Percentiles rank a stretch among this genome's conserved stretches.
These are phyloP conservation scores for Erinaceus europaeus DNA, from an alignment of 2,113 vertebrate genomes.

Conservation along the genomic window DNA sequence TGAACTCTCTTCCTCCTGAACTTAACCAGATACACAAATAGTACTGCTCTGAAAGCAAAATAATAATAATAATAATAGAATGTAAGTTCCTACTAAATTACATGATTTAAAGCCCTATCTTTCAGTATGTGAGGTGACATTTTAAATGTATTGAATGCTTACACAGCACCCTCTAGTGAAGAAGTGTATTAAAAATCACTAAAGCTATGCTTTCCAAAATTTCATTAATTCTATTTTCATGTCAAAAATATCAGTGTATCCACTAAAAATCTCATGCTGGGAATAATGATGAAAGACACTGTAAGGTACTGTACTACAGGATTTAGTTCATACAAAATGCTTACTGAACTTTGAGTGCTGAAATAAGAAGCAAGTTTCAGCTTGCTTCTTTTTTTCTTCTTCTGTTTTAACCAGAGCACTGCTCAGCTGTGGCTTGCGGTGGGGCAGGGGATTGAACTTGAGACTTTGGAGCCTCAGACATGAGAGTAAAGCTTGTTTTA, in stretches of 20 bases:
- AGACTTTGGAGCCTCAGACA: too few relatives aligned
- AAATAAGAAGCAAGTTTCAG: slow-evolving; percentile 21
- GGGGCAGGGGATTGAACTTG: too few relatives aligned
- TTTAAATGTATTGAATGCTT: slow-evolving; percentile 23
- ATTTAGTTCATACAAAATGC: neutral
- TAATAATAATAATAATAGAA: too few relatives aligned
- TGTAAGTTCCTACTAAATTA: neutral
- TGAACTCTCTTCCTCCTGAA: too few relatives aligned
- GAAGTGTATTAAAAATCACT: neutral
- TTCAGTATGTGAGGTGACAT: neutral
- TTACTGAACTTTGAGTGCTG: neutral
- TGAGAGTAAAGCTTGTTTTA: slow-evolving; percentile 24
- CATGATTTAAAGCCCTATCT: slow-evolving; percentile 27
- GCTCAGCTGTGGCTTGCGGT: too few relatives aligned
- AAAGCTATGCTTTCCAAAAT: neutral
- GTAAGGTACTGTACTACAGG: neutral
- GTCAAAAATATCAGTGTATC: neutral
- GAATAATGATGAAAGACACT: neutral
- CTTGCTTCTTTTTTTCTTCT: too few relatives aligned
- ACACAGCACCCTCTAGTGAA: slow-evolving; percentile 53
- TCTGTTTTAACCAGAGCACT: too few relatives aligned
- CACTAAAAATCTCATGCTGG: neutral
- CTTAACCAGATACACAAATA: neutral
- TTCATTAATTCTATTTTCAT: neutral
- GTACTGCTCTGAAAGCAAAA: slow-evolving; percentile 14